phyloP scores from a whole-genome alignment of 2,113 vertebrate genomes.

The Emydura subglobosa region DNA sequence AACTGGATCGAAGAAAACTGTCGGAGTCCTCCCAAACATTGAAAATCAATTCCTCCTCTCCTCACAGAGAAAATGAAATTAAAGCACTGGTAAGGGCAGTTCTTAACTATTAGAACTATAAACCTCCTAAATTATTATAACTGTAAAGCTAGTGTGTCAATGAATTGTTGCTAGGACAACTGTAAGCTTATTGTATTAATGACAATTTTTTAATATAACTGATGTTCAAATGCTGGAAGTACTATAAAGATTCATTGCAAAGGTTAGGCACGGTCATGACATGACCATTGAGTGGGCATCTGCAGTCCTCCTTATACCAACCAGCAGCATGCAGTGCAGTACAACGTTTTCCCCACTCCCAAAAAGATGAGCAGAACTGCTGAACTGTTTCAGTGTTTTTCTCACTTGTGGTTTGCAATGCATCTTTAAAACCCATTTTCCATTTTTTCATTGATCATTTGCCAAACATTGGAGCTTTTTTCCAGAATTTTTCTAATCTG shows the following conservation, averaged over 20 bases:
- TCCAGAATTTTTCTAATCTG: background rate
- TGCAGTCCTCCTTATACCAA: background rate
- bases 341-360: background rate
- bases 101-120: background rate
- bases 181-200: background rate
- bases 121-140: background rate
- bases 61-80: background rate
- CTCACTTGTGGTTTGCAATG: background rate
- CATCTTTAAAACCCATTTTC: background rate
- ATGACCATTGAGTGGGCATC: background rate
- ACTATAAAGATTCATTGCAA: background rate
- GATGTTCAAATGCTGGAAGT: constrained; percentile 25
- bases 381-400: background rate
- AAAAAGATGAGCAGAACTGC: background rate
- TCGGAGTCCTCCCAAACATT: background rate
- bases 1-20: background rate
- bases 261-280: background rate
- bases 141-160: background rate
- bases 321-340: fast-evolving
- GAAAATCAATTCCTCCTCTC: background rate
- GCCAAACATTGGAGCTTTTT: background rate
- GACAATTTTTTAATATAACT: background rate
- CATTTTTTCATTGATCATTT: background rate
- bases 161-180: background rate
- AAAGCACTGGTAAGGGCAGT: constrained; percentile 1